Evolutionary conservation across 2,113 vertebrate genomes (phyloP).

Genomic region (Copsychus sechellarum): DNA sequence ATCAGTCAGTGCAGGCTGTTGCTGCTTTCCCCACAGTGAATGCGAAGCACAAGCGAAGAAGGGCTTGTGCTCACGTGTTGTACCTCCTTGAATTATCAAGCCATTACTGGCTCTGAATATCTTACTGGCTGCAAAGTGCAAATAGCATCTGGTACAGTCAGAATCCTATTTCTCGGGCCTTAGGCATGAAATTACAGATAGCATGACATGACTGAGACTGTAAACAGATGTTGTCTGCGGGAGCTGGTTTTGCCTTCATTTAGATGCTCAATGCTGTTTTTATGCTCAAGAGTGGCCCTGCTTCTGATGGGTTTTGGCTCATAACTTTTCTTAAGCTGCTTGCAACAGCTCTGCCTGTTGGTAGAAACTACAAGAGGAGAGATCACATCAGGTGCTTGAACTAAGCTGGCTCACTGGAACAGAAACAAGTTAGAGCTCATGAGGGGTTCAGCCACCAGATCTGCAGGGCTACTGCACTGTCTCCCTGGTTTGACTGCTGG

Average conservation of each 20-base stretch:
- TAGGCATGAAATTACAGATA: neutral
- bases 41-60: rapidly evolving
- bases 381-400: neutral
- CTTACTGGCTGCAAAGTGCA: neutral
- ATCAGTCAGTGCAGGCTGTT: neutral
- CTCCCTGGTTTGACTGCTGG: neutral
- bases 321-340: neutral
- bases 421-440: rapidly evolving
- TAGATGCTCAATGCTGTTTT: neutral
- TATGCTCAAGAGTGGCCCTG: neutral
- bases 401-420: neutral
- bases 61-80: neutral
- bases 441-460: neutral
- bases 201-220: neutral
- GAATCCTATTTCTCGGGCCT: neutral
- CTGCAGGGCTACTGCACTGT: neutral
- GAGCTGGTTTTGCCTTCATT: neutral
- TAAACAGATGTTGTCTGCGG: neutral
- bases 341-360: neutral
- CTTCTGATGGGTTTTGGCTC: neutral
- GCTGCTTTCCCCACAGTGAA: neutral
- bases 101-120: neutral
- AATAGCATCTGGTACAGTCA: neutral
- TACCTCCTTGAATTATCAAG: neutral
- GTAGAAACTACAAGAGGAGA: neutral